These are phyloP conservation scores for Bubo blakistoni DNA, from an alignment of 2,113 vertebrate genomes.

Conservation along the genomic window DNA sequence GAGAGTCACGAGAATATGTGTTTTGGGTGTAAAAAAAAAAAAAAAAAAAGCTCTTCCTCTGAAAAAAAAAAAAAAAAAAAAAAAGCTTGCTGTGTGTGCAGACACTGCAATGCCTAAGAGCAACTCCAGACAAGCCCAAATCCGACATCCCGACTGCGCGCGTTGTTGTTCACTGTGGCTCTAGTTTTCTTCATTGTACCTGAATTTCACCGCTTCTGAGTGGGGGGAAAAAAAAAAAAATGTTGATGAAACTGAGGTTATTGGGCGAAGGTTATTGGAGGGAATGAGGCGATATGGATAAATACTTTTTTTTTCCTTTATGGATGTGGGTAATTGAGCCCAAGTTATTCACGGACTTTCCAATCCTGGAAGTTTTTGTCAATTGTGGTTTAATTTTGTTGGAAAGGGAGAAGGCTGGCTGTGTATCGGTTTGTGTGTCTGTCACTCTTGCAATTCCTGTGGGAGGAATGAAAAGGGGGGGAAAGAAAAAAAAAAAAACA, in stretches of 20 bases:
- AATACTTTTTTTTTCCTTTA: not conserved
- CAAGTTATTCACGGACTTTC: not conserved
- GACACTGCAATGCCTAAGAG: not conserved
- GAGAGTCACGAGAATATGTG: not conserved
- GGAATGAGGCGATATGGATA: not conserved
- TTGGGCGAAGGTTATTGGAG: too few relatives aligned
- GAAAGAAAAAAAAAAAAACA: not conserved
- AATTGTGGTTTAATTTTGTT: not conserved
- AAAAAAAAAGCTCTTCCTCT: too few relatives aligned
- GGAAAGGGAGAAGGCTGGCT: not conserved
- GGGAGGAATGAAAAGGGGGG: not conserved
- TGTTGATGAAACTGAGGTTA: not conserved
- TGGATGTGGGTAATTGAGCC: not conserved
- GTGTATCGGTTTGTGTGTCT: too few relatives aligned
- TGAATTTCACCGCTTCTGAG: not conserved
- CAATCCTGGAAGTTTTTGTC: not conserved
- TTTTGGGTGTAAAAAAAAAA: not conserved
- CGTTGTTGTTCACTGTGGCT: not conserved
- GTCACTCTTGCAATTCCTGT: not conserved
- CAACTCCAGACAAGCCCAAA: not conserved
- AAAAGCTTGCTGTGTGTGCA: not conserved
- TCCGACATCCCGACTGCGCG: not conserved
- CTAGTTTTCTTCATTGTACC: not conserved
- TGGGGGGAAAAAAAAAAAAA: too few relatives aligned
- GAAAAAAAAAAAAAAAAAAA: not conserved